Conservation (phyloP, 2,797 vertebrate species). For the Urocyon cinereoargenteus region DNA sequence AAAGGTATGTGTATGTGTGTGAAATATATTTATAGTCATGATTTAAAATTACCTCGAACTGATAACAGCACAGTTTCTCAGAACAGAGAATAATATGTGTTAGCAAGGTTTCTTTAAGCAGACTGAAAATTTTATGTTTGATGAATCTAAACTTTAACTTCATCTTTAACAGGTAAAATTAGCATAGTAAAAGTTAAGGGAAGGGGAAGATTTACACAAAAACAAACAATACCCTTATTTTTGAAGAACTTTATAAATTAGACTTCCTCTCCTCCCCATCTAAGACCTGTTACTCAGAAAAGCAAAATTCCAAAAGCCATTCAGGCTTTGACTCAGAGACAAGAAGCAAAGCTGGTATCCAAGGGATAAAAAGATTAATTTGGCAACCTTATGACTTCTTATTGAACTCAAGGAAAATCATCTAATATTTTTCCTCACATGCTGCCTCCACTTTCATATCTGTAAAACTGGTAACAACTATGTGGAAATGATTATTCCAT, state of each 20-base stretch:
- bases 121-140: background rate
- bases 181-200: background rate
- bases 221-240: background rate
- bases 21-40: background rate
- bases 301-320: background rate
- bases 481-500: background rate
- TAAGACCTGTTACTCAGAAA: conserved; percentile 14
- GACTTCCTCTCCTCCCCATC: background rate
- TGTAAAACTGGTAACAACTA: conserved; percentile 19
- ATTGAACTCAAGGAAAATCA: background rate
- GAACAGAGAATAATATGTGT: background rate
- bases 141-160: background rate
- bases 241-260: background rate
- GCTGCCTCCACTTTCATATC: background rate
- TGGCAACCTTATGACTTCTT: background rate
- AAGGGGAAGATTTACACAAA: background rate
- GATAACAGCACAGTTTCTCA: background rate
- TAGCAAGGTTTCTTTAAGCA: background rate
- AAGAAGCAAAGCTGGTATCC: background rate
- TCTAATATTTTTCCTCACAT: background rate
- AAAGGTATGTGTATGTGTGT: background rate
- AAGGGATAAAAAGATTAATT: background rate
- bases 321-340: background rate
- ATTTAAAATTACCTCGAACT: conserved; percentile 35
- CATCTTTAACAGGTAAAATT: conserved; percentile 19